phyloP scores from a whole-genome alignment of 2,113 vertebrate genomes.

The Ceyx margarethae region DNA sequence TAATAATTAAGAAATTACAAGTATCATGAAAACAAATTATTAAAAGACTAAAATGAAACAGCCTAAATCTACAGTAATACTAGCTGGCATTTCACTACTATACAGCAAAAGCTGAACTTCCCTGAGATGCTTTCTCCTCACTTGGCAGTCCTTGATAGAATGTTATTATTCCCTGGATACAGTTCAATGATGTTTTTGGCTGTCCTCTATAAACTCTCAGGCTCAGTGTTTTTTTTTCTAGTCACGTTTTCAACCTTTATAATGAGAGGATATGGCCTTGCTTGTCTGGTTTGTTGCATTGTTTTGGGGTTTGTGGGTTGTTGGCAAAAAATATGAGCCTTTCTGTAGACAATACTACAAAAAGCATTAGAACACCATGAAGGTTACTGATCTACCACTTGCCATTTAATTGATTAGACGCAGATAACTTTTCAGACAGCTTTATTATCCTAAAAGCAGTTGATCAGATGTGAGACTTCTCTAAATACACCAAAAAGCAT shows the following conservation, averaged over 20 bases:
- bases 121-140: background rate
- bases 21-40: background rate
- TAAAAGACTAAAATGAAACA: background rate
- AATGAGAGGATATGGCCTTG: background rate
- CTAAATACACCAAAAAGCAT: background rate
- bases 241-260: background rate
- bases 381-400: background rate
- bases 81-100: background rate
- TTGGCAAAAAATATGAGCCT: background rate
- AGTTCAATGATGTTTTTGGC: background rate
- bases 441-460: background rate
- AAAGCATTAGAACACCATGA: background rate
- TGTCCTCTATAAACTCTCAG: background rate
- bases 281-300: background rate
- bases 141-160: constrained; percentile 1
- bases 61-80: background rate
- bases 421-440: background rate
- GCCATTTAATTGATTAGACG: background rate
- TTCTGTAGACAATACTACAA: background rate
- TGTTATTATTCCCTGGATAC: background rate
- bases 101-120: background rate
- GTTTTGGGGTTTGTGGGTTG: background rate
- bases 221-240: background rate
- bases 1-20: background rate
- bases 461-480: background rate